These are phyloP conservation scores for Acrocephalus kingi DNA, from an alignment of 2,113 vertebrate species.

Conservation along the genomic window DNA sequence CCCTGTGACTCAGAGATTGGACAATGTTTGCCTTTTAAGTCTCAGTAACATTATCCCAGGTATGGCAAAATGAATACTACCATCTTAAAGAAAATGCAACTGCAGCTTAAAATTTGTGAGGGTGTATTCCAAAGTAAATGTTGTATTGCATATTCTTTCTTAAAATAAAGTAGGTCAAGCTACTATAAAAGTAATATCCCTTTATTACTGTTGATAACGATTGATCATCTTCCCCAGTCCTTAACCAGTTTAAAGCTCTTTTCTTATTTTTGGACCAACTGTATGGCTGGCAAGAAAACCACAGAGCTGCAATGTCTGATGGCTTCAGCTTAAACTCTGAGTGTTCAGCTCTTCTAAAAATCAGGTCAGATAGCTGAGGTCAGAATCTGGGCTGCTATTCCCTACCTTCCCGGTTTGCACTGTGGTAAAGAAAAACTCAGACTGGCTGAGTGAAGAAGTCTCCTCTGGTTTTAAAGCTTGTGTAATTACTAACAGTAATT, in stretches of 20 bases:
- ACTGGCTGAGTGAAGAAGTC: neutral
- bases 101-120: neutral
- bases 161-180: neutral
- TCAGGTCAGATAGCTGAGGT: neutral
- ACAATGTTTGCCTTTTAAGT: neutral
- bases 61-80: neutral
- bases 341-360: neutral
- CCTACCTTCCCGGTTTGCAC: neutral
- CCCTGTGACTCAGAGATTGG: neutral
- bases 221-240: neutral
- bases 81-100: neutral
- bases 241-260: neutral
- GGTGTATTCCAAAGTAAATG: neutral
- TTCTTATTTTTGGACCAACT: slow-evolving; percentile 10
- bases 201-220: neutral
- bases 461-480: neutral
- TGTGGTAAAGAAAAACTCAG: neutral
- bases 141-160: neutral
- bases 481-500: neutral
- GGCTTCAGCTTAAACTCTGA: neutral
- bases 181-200: neutral
- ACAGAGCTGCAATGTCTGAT: slow-evolving; percentile 10
- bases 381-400: neutral
- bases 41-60: neutral
- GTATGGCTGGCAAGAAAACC: neutral